Conservation (phyloP, 1,140 invertebrate genomes). For the Camponotus pennsylvanicus region DNA sequence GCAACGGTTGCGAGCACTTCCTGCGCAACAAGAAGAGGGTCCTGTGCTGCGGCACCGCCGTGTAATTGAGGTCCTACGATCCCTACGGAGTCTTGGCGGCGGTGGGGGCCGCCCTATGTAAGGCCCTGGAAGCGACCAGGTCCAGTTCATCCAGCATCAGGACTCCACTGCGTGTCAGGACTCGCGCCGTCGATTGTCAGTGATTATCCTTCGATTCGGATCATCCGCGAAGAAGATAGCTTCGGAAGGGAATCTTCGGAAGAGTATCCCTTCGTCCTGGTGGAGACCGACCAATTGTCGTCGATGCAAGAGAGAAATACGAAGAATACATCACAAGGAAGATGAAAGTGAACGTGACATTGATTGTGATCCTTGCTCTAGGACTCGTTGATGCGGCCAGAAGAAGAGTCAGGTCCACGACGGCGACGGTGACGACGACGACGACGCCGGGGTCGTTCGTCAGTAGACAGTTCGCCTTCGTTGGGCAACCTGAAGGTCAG, state of each 20-base stretch:
- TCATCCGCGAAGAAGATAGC: background rate
- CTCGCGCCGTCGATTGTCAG: constrained; percentile 53
- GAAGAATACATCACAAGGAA: background rate
- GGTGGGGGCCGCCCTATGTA: constrained; percentile 86
- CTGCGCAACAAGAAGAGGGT: constrained; percentile 82
- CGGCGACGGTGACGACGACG: background rate
- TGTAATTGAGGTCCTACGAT: constrained; percentile 85
- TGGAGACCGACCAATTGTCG: background rate
- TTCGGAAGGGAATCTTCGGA: background rate
- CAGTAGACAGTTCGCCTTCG: constrained; percentile 71
- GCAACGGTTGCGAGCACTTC: constrained; percentile 76
- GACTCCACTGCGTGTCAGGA: constrained; percentile 80
- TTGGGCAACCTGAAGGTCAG: constrained; percentile 78
- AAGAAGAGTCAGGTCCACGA: constrained; percentile 48
- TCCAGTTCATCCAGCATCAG: constrained; percentile 85
- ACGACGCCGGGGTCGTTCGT: background rate
- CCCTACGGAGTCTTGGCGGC: constrained; percentile 71
- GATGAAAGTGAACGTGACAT: constrained; percentile 53
- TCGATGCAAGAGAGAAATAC: background rate
- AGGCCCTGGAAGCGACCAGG: constrained; percentile 84
- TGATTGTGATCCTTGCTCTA: constrained; percentile 31
- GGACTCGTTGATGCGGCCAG: constrained; percentile 52
- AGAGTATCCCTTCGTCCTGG: background rate
- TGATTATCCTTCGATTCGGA: constrained; percentile 23
- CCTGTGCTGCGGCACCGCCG: constrained; percentile 76